Conservation (phyloP, 2,113 vertebrate genomes). For the Brachyhypopomus occidentalis region DNA sequence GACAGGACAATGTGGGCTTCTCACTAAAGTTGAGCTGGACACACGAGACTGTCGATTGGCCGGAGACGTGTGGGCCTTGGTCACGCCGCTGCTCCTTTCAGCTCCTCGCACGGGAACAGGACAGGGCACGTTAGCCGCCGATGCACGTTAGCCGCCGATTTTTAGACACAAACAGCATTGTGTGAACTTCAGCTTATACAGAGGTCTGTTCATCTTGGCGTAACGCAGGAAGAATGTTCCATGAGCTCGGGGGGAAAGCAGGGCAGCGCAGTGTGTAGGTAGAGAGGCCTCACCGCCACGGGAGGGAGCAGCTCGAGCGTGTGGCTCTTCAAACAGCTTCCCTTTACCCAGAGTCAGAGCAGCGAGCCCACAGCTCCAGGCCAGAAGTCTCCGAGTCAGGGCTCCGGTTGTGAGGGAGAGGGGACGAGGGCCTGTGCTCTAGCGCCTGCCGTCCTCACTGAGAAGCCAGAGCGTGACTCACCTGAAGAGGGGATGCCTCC, state of each 20-base stretch:
- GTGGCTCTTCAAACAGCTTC: slow-evolving; percentile 49
- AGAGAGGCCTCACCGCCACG: neutral
- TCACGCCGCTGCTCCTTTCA: neutral
- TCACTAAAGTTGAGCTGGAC: slow-evolving; percentile 2
- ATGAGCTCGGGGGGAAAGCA: slow-evolving; percentile 35
- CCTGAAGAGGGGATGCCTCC: neutral
- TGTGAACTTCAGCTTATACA: too few relatives aligned
- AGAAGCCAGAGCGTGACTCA: neutral
- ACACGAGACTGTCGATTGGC: slow-evolving; percentile 8
- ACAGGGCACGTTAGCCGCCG: neutral
- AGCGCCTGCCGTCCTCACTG: neutral
- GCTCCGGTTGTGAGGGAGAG: neutral
- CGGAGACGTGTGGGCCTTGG: neutral
- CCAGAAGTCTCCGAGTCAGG: neutral
- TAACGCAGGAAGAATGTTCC: neutral
- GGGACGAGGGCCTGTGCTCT: neutral
- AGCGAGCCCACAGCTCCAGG: slow-evolving; percentile 29
- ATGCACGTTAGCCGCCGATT: neutral
- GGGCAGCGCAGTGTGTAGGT: neutral
- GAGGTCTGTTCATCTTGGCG: neutral
- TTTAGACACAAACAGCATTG: neutral
- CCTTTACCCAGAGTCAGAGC: slow-evolving; percentile 59
- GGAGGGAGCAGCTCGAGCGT: slow-evolving; percentile 52
- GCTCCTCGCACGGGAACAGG: neutral
- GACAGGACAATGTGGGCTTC: slow-evolving; percentile 20